Evolutionary conservation across 2,797 vertebrate genomes (phyloP).

Genomic region (Hydrophis major): DNA sequence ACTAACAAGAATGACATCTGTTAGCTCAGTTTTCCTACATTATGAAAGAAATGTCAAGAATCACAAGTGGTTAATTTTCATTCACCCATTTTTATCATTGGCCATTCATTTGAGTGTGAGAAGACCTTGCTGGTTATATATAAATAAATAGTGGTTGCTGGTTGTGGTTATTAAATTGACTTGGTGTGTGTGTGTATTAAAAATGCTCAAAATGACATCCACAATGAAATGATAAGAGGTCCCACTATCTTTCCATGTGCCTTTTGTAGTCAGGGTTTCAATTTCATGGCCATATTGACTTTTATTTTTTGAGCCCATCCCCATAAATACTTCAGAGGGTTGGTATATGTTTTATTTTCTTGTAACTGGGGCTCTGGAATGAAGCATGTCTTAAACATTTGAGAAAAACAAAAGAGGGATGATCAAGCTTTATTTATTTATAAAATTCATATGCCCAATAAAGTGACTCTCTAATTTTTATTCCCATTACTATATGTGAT

Average conservation of each 20-base stretch:
- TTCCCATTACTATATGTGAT: neutral
- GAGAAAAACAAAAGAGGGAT: neutral
- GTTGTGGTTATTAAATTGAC: neutral
- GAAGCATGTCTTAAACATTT: neutral
- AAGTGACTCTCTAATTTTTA: neutral
- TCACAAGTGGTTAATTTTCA: neutral
- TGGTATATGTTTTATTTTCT: neutral
- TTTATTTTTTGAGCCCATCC: neutral
- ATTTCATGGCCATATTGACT: neutral
- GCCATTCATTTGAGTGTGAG: neutral
- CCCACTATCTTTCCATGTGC: neutral
- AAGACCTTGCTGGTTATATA: neutral
- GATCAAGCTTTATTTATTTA: neutral
- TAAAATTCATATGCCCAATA: neutral
- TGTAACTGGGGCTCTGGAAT: neutral
- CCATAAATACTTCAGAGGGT: neutral
- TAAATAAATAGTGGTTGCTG: neutral
- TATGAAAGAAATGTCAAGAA: neutral
- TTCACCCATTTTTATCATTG: neutral
- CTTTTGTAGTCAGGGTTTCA: neutral
- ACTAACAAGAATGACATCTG: neutral
- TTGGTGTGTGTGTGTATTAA: neutral
- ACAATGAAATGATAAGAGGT: neutral
- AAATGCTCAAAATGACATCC: neutral
- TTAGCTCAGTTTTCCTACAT: neutral